These are phyloP conservation scores for Chloroceryle amazona DNA, from an alignment of 2,797 vertebrate species.

Conservation along the genomic window DNA sequence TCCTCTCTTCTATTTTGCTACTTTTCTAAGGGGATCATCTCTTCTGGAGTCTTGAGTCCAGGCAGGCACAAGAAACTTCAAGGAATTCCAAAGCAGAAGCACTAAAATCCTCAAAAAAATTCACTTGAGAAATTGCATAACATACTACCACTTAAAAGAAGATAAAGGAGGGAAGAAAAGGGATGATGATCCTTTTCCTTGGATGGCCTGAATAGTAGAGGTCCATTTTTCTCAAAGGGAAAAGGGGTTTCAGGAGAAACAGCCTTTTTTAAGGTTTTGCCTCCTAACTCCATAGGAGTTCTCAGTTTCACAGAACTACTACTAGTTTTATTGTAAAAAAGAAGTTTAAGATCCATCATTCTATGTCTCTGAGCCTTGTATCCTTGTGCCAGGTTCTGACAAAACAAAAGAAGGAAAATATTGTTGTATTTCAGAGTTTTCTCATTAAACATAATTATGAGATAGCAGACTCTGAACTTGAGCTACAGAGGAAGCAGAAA, in stretches of 20 bases:
- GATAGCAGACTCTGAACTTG: not conserved
- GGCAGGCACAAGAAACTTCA: not conserved
- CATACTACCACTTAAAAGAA: not conserved
- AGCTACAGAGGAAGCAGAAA: slow-evolving; percentile 23
- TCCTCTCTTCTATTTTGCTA: not conserved
- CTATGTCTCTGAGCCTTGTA: not conserved
- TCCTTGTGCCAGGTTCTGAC: not conserved
- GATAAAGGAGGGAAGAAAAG: not conserved
- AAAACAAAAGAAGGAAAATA: not conserved
- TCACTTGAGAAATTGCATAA: not conserved
- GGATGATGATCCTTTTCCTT: not conserved
- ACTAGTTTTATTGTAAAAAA: not conserved
- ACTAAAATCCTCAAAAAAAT: not conserved
- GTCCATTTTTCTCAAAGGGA: not conserved
- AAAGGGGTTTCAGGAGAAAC: not conserved
- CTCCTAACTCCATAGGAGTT: not conserved
- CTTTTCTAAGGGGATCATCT: not conserved
- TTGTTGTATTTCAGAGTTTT: not conserved
- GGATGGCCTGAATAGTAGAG: not conserved
- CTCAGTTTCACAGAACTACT: not conserved
- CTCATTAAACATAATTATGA: slow-evolving; percentile 24
- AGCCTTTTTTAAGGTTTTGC: not conserved
- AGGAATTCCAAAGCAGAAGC: not conserved
- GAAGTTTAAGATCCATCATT: not conserved
- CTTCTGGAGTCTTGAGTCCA: not conserved